Conservation (phyloP, 2,888 invertebrate species). For the Strigamia crassipes region DNA sequence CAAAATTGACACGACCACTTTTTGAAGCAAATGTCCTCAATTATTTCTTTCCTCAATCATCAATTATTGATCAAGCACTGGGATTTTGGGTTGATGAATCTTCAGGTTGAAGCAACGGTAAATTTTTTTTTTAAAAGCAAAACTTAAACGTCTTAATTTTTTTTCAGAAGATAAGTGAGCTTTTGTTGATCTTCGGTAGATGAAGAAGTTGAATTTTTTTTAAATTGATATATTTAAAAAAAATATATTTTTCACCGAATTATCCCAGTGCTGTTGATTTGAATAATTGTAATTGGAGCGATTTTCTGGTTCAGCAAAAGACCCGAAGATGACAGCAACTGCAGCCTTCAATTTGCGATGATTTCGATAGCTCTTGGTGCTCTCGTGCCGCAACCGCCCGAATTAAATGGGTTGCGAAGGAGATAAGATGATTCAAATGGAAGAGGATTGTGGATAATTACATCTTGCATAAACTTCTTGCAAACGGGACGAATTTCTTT, state of each 20-base stretch:
- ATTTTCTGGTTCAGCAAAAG: not conserved
- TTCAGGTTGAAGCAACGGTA: not conserved
- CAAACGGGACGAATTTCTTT: conserved; percentile 99
- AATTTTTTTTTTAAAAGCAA: not conserved
- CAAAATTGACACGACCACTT: not conserved
- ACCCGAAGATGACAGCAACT: not conserved
- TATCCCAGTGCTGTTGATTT: not conserved
- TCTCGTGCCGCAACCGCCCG: not conserved
- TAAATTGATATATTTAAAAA: no score
- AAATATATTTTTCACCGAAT: not conserved
- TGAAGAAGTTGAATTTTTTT: no score
- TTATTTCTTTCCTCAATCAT: not conserved
- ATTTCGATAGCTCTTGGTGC: not conserved
- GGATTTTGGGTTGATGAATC: not conserved
- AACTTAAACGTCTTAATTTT: not conserved
- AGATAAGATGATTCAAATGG: not conserved
- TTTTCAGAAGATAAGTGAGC: not conserved
- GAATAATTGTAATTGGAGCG: not conserved
- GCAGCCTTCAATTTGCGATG: not conserved
- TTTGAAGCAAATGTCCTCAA: not conserved
- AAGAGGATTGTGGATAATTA: conserved; percentile 63
- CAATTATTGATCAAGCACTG: not conserved
- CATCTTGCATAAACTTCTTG: conserved; percentile 99
- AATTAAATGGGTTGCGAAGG: not conserved
- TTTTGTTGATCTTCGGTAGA: not conserved